Evolutionary conservation across 2,797 vertebrate species (phyloP).

Genomic region (Sebastes steindachneri): DNA sequence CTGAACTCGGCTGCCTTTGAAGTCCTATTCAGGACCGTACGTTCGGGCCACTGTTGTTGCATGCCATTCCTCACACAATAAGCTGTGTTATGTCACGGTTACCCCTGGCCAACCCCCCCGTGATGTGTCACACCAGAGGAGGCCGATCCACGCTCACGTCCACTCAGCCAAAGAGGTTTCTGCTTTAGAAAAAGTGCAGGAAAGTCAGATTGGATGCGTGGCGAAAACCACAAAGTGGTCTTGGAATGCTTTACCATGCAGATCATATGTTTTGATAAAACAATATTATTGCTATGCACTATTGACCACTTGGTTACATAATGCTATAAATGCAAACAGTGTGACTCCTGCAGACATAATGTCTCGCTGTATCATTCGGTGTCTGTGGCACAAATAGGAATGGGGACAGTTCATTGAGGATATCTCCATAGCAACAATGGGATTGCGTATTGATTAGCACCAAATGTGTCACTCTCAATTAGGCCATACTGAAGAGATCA

Average conservation of each 20-base stretch:
- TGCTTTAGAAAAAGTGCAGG: background rate
- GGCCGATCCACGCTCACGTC: background rate
- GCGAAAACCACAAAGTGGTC: constrained; percentile 7
- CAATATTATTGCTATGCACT: constrained; percentile 9
- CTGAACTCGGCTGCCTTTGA: constrained; percentile 52
- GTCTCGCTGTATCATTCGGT: background rate
- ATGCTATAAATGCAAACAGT: constrained; percentile 19
- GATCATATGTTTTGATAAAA: constrained; percentile 11
- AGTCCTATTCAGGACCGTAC: constrained; percentile 38
- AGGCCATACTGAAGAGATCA: constrained; percentile 32
- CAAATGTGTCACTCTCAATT: constrained; percentile 49
- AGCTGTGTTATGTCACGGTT: constrained; percentile 61
- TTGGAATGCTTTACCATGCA: constrained; percentile 30
- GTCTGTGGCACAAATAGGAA: background rate
- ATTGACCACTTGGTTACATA: constrained; percentile 33
- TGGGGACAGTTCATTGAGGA: constrained; percentile 23
- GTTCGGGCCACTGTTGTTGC: constrained; percentile 38
- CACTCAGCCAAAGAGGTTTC: constrained; percentile 15
- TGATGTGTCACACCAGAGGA: constrained; percentile 37
- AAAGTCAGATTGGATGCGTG: background rate
- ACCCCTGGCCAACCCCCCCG: constrained; percentile 34
- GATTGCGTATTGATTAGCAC: constrained; percentile 56
- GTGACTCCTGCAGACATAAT: background rate
- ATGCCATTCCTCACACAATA: constrained; percentile 62
- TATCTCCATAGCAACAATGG: constrained; percentile 29